A percentile compares a stretch with the other conserved stretches of the same genome.
These are phyloP conservation scores for Semotilus atromaculatus DNA, from an alignment of 2,797 vertebrate species.

Conservation along the genomic window DNA sequence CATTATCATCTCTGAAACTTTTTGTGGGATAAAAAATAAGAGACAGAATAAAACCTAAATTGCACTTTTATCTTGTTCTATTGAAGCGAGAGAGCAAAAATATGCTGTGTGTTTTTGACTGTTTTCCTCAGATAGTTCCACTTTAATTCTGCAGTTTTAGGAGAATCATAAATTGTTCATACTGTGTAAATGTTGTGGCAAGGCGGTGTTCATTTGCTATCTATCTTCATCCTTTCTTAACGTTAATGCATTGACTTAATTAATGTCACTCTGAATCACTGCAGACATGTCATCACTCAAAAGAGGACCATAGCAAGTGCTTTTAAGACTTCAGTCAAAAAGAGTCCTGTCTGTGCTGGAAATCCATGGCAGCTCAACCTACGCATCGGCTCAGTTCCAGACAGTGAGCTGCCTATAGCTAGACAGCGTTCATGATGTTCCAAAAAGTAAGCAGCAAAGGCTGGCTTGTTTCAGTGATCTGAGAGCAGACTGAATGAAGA, in stretches of 20 bases:
- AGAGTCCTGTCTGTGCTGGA: background rate
- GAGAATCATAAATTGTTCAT: conserved; percentile 73
- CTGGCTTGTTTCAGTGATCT: background rate
- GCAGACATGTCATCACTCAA: background rate
- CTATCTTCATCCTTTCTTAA: background rate
- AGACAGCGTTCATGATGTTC: background rate
- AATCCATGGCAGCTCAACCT: background rate
- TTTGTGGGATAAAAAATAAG: background rate
- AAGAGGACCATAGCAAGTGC: background rate
- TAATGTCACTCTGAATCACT: background rate
- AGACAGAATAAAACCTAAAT: conserved; percentile 7
- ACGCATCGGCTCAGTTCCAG: background rate
- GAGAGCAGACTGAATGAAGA: background rate
- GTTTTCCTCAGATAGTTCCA: conserved; percentile 52
- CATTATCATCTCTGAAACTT: background rate
- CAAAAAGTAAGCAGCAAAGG: background rate
- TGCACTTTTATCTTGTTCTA: conserved; percentile 8
- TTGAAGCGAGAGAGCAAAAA: conserved; percentile 1
- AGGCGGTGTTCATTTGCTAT: background rate
- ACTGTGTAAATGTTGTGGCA: conserved; percentile 50
- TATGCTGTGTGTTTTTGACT: background rate
- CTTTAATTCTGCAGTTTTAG: conserved; percentile 61
- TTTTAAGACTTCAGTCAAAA: background rate
- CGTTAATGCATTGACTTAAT: conserved; percentile 14
- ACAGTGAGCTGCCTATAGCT: background rate